These are phyloP conservation scores for Mercenaria mercenaria DNA, from an alignment of 1,140 invertebrate genomes.

Conservation along the genomic window DNA sequence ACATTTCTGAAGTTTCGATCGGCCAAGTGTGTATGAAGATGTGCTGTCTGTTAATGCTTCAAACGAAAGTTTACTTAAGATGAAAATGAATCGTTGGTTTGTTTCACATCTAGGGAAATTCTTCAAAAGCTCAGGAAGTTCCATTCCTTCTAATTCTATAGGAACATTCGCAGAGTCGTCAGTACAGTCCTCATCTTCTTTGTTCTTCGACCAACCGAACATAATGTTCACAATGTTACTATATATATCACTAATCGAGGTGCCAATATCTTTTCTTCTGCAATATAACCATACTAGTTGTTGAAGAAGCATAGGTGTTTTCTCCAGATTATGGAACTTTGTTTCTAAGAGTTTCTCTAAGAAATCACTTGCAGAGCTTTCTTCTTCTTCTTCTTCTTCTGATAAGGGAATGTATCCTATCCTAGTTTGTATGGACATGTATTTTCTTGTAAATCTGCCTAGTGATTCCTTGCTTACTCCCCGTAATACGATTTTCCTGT, in stretches of 20 bases:
- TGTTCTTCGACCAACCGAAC: neutral
- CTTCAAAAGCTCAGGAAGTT: neutral
- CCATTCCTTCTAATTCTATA: neutral
- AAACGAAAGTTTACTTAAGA: neutral
- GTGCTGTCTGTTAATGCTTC: neutral
- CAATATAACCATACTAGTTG: neutral
- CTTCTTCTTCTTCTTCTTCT: no score
- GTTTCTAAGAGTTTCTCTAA: neutral
- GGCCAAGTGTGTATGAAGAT: neutral
- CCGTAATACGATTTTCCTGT: neutral
- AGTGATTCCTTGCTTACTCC: neutral
- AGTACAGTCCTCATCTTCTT: neutral
- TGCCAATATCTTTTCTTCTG: neutral
- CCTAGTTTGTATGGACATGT: neutral
- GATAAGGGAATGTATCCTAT: no score
- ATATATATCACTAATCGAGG: neutral
- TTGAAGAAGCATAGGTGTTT: neutral
- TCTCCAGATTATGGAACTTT: neutral
- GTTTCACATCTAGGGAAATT: neutral
- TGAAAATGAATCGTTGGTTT: neutral
- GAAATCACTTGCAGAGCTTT: neutral
- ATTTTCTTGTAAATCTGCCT: neutral
- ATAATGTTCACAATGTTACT: neutral
- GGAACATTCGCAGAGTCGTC: neutral
- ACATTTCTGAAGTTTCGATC: neutral